phyloP scores from a whole-genome alignment of 2,797 vertebrate species.

The Gastrophryne carolinensis region DNA sequence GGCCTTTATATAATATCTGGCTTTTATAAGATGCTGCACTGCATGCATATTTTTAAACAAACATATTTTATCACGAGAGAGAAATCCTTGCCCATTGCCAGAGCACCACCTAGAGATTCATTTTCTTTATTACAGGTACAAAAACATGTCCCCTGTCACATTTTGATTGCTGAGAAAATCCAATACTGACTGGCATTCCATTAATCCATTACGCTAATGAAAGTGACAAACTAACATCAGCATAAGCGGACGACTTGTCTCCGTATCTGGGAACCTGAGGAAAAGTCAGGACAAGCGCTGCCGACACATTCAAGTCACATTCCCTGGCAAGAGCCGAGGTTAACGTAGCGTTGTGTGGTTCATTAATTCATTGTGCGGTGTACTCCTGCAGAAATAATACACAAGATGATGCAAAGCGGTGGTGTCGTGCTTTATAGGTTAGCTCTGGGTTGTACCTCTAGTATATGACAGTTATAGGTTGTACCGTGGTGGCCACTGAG shows the following conservation, averaged over 20 bases:
- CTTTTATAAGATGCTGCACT: neutral
- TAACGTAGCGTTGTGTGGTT: neutral
- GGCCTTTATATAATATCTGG: neutral
- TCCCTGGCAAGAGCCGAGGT: slow-evolving; percentile 26
- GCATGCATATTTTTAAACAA: neutral
- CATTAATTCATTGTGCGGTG: neutral
- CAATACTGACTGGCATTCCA: slow-evolving; percentile 30
- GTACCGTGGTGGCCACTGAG: too few relatives aligned
- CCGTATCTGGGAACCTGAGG: neutral
- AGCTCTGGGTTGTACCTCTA: too few relatives aligned
- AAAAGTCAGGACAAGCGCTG: neutral
- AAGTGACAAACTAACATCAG: slow-evolving; percentile 36
- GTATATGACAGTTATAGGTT: too few relatives aligned
- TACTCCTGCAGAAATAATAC: neutral
- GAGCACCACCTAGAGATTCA: slow-evolving; percentile 29
- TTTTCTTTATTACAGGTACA: neutral
- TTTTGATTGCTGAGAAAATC: slow-evolving; percentile 39
- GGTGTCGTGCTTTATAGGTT: neutral
- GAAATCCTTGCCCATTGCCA: neutral
- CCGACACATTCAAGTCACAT: slow-evolving; percentile 15
- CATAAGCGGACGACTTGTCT: slow-evolving; percentile 20
- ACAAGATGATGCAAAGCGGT: neutral
- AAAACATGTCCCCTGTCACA: slow-evolving; percentile 30
- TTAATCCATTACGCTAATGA: slow-evolving; percentile 40
- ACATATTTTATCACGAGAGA: neutral